Conservation (phyloP, 2,888 invertebrate genomes). For the Coremacera marginata region DNA sequence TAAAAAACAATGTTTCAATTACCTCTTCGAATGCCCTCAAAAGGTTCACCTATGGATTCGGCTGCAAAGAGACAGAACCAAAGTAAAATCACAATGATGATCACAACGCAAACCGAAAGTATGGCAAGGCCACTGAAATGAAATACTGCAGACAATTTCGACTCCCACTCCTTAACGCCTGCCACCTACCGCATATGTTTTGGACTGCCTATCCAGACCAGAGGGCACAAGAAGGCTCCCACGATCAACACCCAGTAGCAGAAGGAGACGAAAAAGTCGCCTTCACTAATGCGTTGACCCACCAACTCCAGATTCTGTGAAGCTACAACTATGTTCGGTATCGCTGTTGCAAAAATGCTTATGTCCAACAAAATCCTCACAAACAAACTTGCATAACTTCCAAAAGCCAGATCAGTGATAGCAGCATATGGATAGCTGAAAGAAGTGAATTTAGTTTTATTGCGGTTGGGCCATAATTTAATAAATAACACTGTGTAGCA, state of each 20-base stretch:
- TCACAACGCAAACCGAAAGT: slow-evolving; percentile 76
- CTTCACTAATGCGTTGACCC: slow-evolving; percentile 77
- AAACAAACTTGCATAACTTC: slow-evolving; percentile 73
- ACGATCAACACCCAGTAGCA: slow-evolving; percentile 87
- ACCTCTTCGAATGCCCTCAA: slow-evolving; percentile 61
- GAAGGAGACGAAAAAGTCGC: slow-evolving; percentile 78
- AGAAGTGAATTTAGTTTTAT: not conserved
- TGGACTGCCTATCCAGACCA: slow-evolving; percentile 91
- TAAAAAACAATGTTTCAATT: not conserved
- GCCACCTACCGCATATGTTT: slow-evolving; percentile 87
- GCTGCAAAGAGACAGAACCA: slow-evolving; percentile 75
- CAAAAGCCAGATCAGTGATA: slow-evolving; percentile 83
- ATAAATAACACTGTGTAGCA: too few relatives aligned
- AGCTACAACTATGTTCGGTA: slow-evolving; percentile 85
- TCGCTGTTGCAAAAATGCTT: slow-evolving; percentile 82
- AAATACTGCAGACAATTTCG: not conserved
- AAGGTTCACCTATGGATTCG: slow-evolving; percentile 64
- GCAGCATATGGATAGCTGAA: slow-evolving; percentile 86
- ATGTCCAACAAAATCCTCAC: slow-evolving; percentile 80
- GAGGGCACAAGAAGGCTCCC: slow-evolving; percentile 80
- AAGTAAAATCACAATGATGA: slow-evolving; percentile 75
- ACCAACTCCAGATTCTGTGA: slow-evolving; percentile 84
- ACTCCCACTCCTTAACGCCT: not conserved
- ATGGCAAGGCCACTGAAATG: slow-evolving; percentile 70
- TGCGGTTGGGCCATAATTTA: too few relatives aligned